Base-by-base conservation (phyloP, 2,113 vertebrate genomes). In the Scartelaos histophorus region DNA sequence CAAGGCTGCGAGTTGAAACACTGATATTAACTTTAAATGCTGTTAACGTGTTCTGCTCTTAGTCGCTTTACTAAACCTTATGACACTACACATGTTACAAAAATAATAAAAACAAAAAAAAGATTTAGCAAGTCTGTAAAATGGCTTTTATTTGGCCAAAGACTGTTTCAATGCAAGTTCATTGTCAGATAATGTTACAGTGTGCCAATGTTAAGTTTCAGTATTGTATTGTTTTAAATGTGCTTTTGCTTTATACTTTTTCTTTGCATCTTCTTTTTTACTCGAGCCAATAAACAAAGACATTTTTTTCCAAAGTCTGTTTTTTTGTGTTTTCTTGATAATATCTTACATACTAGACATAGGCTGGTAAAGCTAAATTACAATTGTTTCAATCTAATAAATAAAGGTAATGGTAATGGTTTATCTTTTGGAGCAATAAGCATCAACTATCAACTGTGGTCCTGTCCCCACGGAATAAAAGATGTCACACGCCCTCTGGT, bases 251-350 rank as follows among this genome's bases (percentile, higher is more conserved):
- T 53, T 87, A 71, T 84, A 70, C 83, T 85, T 85, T 45, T 46
- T 47, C 5, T 73, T 82, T 90, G 76, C 74, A 88, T 70, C 84
- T 54, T 90, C 69, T 79, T 49, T 74, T 87, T 86, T 83, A 79
- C 73, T 84, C 78, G 78, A 85, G 78, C 89, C 84, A 94, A 93
- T 92, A 93, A 93, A 93, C 67, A 70, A 85, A 87, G 87, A 58
- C 3, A 74, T 84, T 82, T 86, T n/a, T 82, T 25, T 25, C 56
- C 69, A 78, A 72, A 1, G 46, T 67, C 34, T 56, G 15, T 29
- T 29, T 38, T 13, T 25, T 12, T n/a, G 54, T 67, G 51, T 51
- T 66, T 4, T 73, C 45, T 47, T 21, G n/a, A 22, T n/a, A 22
- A 12, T 12, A 12, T 56, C 3, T 13, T 22, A 19, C 54, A 57